These are phyloP conservation scores for Drosophila nr. medialis DNA, from an alignment of 2,888 invertebrate species.

Conservation along the genomic window DNA sequence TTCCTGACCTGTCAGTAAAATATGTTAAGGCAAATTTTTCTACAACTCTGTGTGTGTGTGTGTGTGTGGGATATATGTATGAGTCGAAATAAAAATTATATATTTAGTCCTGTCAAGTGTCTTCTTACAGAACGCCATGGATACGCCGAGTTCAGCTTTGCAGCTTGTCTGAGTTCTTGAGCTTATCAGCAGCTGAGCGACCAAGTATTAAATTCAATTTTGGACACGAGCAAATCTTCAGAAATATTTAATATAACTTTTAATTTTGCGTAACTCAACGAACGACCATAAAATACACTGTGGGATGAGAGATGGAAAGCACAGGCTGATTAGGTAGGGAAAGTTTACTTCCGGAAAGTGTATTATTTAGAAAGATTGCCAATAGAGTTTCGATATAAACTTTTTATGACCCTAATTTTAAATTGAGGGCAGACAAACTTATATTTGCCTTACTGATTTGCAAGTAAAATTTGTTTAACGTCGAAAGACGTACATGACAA, in stretches of 20 bases:
- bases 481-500: neutral
- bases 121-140: slow-evolving; percentile 45
- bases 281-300: neutral
- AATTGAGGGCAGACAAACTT: neutral
- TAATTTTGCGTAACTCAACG: neutral
- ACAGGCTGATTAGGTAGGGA: neutral
- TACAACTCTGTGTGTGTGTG: slow-evolving; percentile 6
- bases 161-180: slow-evolving; percentile 27
- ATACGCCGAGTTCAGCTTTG: slow-evolving; percentile 10
- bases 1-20: slow-evolving; percentile 20
- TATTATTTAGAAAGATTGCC: neutral
- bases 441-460: slow-evolving; percentile 1
- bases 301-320: neutral
- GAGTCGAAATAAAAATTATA: slow-evolving; percentile 50
- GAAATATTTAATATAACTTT: slow-evolving; percentile 18
- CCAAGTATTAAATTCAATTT: slow-evolving; percentile 73
- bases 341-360: neutral
- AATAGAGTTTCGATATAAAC: neutral
- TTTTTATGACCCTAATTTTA: neutral
- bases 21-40: slow-evolving; percentile 66
- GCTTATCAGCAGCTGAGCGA: slow-evolving; percentile 51
- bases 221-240: slow-evolving; percentile 15
- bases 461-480: slow-evolving; percentile 1
- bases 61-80: slow-evolving; percentile 56
- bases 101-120: slow-evolving; percentile 61